Base-by-base conservation (phyloP, 2,113 vertebrate species). In the Cottus gobio region DNA sequence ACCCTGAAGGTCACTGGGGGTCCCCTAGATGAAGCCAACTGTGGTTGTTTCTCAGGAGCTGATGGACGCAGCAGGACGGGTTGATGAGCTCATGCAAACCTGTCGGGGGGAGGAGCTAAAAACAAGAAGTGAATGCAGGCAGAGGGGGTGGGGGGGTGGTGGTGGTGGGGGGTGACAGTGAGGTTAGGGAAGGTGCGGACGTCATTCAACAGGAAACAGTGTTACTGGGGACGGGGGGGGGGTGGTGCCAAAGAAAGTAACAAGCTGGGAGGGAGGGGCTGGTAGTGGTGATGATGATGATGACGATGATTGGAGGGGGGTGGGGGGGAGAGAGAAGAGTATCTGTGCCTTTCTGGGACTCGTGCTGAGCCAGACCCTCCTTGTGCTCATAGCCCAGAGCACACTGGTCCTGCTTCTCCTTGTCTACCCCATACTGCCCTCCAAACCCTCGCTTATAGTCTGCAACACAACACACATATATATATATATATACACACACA, bases 361-460 rank as follows among this genome's bases (percentile, higher is more conserved):
- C 95, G 93, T 96, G 97, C 93, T 96, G 95, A 89, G 96, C 95
- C 95, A 95, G 95, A 88, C 85, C 95, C 95, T 97, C 97, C 96
- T 96, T 96, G 96, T 97, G 94, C 92, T 97, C 96, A 95, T 96
- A 97, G 85, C 96, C 95, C 95, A 97, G 92, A 71, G 97, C 96
- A 91, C 95, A 95, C 90, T 95, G 92, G 94, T 97, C 96, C 95
- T 95, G 96, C 92, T 92, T 96, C 93, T 96, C 96, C 90, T 87
- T 93, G 93, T 96, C 95, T 87, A 97, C 95, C 95, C 96, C 96
- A 92, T 96, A 96, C 92, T 90, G 95, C 94, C 96, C 96, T 95
- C 97, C 96, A 93, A 97, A 97, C 95, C 96, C 97, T 87, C 95
- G 94, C 91, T 98, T 97, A 96, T 97, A 96, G 93, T 97, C 96